Base-by-base conservation (phyloP, 2,113 vertebrate genomes). In the Tetrao urogallus region DNA sequence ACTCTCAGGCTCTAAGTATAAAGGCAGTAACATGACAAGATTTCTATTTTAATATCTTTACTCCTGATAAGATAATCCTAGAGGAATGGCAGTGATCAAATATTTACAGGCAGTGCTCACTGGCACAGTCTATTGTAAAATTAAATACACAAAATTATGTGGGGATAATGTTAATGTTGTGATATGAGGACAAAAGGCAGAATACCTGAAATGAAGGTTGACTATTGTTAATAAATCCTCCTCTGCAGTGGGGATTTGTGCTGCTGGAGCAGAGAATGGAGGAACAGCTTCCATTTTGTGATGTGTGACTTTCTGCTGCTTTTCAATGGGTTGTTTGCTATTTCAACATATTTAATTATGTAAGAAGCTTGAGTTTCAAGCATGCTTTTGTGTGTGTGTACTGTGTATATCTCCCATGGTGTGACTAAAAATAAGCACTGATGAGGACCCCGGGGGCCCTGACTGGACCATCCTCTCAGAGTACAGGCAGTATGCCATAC, bases 21-120 rank as follows among this genome's bases (percentile, higher is more conserved):
- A 97, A 97, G 92, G 94, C 88, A 90, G 78, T 84, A 92, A 95
- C 90, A 93, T 90, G 96, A 96, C 94, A 96, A 84, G 70, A 88
- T 93, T 97, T 96, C 92, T 92, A 87, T 96, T 97, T 95, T 96
- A 96, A 91, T 96, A 95, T 93, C 96, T 96, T 96, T 95, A 82
- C 94, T 96, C 96, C 88, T 94, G 93, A 97, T 97, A 82, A 93
- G 82, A 94, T 95, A 94, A 96, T 97, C 94, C 89, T 86, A 67
- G 94, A 97, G 93, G 89, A 96, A 91, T 0, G 12, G 66, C 34
- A 73, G 77, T 94, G 83, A 91, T 96, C 95, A 96, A 93, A 96
- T 97, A 75, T 95, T 96, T 97, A 93, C 91, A 92, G 77, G 64
- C 63, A 73, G 90, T 4, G 54, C 92, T 95, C 89, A 17, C 54